Base-by-base conservation (phyloP, 23 tunicate species). In the Corella eumyota region DNA sequence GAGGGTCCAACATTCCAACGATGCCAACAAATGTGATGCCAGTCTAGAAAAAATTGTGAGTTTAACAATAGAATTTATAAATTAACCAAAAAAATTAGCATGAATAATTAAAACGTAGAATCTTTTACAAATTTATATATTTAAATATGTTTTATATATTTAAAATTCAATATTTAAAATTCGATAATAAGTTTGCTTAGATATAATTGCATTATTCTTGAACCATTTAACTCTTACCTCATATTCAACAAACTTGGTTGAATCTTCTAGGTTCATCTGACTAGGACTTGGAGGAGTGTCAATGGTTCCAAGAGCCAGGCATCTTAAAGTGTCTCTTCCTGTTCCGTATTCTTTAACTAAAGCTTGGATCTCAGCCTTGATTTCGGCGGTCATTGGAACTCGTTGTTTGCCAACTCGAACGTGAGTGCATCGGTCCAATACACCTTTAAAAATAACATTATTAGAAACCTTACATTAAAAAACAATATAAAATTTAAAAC, bases 1-100 rank as follows among this genome's bases (percentile, higher is more conserved):
- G 99, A 25, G 99, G 99, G 69, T 93, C 99, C 7, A 93, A 69
- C 99, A 93, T 93, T 6, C 99, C 99, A n/a, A 93, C 99, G 56
- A 78, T 86, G 1, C 99, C 99, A 58, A 93, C 99, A 55, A 93
- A 93, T 4, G 99, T 93, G 51, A 93, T 77, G 37, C 79, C 94
- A 45, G 79, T 68, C 80, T 79, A 40, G 4, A 58, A 60, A 17
- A 21, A 52, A 45, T 25, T 51, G 11, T 7, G 23, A 51, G 11
- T 51, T 51, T 6, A 9, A 6, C 15, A 40, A 40, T 40, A 9
- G 48, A 40, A 40, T 40, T 9, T 40, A 9, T 40, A 40, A 15
- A 40, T 11, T 9, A 40, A 40, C 48, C 48, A 40, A 11, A 40
- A 9, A 15, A 9, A 15, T 40, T 11, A 15, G 11, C n/a, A n/a